Base-by-base conservation (phyloP, 2,797 vertebrate species). In the Sibirionetta formosa region DNA sequence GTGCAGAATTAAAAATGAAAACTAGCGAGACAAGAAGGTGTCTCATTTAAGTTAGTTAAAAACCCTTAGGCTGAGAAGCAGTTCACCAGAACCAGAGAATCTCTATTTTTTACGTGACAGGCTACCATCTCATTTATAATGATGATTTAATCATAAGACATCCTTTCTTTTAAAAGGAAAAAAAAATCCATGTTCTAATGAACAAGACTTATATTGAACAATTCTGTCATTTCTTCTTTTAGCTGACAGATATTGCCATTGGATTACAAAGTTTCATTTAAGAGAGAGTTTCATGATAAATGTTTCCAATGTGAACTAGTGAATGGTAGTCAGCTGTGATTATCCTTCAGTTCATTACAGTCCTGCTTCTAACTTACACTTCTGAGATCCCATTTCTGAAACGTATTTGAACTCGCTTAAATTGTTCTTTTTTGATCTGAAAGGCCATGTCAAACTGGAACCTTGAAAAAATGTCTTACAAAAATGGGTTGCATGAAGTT, bases 121-220 rank as follows among this genome's bases (percentile, higher is more conserved):
- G 57, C 54, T 90, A 84, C 54, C 75, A 81, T 82, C 82, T 94
- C 85, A 94, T 97, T 97, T 95, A 92, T 91, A 96, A 94, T 76
- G n/a, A 96, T 96, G 94, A 93, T 97, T 96, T 97, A 96, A 95
- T 94, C 90, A 90, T 90, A 91, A 88, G 73, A 86, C 36, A 92
- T 85, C 57, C 72, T 90, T 94, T 71, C 24, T 48, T 94, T 95
- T 75, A 78, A 58, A 85, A 61, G 57, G 15, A 4, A 4, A 14
- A 13, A 33, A 56, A 51, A 68, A 51, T 19, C 36, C 51, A 35
- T 29, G 38, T 95, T 93, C 58, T 94, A 88, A 93, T 90, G 86
- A 95, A n/a, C 54, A 86, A 42, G 76, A 69, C 58, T 81, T 82
- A 33, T 17, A 73, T 27, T 50, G 75, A 92, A 75, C 50, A 94